phyloP scores from a whole-genome alignment of 1,140 invertebrate genomes.

The Calliopsis andreniformis region DNA sequence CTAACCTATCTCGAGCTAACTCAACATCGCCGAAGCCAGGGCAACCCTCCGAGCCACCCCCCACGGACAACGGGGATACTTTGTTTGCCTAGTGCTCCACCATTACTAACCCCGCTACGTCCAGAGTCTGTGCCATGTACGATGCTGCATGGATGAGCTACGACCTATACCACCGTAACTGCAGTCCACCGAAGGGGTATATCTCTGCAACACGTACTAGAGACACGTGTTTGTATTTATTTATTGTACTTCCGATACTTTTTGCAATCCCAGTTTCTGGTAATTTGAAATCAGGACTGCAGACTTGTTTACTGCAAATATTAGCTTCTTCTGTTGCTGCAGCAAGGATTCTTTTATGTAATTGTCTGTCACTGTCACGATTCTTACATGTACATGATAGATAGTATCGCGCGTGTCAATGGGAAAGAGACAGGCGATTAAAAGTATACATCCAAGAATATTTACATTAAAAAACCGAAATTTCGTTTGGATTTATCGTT shows the following conservation, averaged over 20 bases:
- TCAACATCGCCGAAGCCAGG: constrained; percentile 64
- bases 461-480: too few species aligned
- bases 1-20: constrained; percentile 64
- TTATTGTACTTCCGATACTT: constrained; percentile 52
- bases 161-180: constrained; percentile 5
- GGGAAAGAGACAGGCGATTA: too few species aligned
- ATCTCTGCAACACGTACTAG: not conserved
- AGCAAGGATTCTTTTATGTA: constrained; percentile 37
- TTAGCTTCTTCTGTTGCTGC: constrained; percentile 39
- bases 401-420: not conserved
- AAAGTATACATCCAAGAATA: too few species aligned
- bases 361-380: constrained; percentile 28
- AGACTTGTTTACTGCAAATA: constrained; percentile 44
- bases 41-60: constrained; percentile 50
- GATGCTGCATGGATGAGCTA: constrained; percentile 53
- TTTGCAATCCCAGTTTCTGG: constrained; percentile 18
- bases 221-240: constrained; percentile 49
- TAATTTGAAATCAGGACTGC: constrained; percentile 50
- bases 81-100: constrained; percentile 71
- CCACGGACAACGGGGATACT: constrained; percentile 58
- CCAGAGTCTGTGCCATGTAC: constrained; percentile 56
- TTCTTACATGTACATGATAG: constrained; percentile 32
- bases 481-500: too few species aligned
- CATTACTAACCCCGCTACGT: constrained; percentile 67
- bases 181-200: too few species aligned